Evolutionary conservation across 2,888 invertebrate species (phyloP).

Genomic region (Reticulitermes lucifugus): DNA sequence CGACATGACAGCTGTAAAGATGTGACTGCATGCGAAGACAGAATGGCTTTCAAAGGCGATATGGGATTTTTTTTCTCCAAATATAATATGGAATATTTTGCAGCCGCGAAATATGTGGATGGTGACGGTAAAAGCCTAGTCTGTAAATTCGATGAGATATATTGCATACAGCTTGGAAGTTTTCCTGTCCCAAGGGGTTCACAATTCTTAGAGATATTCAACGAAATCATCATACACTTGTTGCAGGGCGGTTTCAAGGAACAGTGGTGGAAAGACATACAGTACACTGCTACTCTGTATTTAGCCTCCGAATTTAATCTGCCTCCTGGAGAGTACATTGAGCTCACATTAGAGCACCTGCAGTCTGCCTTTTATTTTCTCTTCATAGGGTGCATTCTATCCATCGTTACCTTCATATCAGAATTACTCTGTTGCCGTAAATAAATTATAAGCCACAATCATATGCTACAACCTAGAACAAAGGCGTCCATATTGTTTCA

Average conservation of each 20-base stretch:
- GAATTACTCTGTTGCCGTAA: background rate
- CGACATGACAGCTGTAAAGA: background rate
- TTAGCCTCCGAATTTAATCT: background rate
- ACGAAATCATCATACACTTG: background rate
- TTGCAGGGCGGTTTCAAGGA: background rate
- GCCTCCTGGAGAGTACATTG: slow-evolving; percentile 19
- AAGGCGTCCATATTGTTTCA: too few relatives aligned
- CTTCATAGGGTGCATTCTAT: background rate
- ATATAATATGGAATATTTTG: background rate
- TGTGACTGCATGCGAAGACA: background rate
- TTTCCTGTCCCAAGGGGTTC: background rate
- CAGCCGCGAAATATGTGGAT: background rate
- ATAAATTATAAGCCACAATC: background rate
- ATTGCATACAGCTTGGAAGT: background rate
- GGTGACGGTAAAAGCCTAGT: background rate
- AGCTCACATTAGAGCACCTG: slow-evolving; percentile 11
- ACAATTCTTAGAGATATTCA: background rate
- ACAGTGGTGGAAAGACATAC: background rate
- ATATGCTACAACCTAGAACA: too few relatives aligned
- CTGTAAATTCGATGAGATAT: background rate
- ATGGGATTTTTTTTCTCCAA: background rate
- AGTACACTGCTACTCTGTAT: slow-evolving; percentile 8
- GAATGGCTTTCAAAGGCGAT: background rate
- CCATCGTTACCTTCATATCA: background rate
- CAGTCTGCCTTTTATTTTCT: slow-evolving; percentile 28